Evolutionary conservation across 1,140 invertebrate genomes (phyloP), one percentile per base, ranked within the genome.

Genomic region (Drosophila insularis): DNA sequence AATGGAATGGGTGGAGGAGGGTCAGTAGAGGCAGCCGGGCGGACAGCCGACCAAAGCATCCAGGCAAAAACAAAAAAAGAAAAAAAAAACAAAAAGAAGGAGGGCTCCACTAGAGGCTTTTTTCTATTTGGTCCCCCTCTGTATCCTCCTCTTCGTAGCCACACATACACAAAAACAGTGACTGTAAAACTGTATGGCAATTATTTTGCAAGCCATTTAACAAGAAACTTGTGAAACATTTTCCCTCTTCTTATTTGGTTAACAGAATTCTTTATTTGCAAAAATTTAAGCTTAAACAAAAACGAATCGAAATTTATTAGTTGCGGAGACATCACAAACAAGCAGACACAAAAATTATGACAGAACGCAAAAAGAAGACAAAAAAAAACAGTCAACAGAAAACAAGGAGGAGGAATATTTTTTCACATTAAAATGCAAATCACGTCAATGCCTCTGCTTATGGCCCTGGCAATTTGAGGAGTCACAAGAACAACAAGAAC

Each of bases 391-490:
- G 27, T 27, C 27, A 27, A 27, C 5, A 27, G 5, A 27, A 27
- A 6, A 27, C 27, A 27, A 27, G 27, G 8, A 60, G 8, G 35
- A 37, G 35, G 19, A 27, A 56, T 55, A 64, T 67, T 56, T 78
- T 74, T 68, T 68, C 78, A 50, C 81, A 85, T 86, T 89, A 77
- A 86, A 87, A 86, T 86, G 82, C 82, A 86, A 86, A 86, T 86
- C 82, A 86, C 82, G 82, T 61, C 66, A 72, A 27, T 78, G 70
- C 58, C 71, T 56, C 71, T 56, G 68, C 54, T 53, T 68, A 58
- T 67, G 53, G 81, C 74, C 69, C 73, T 72, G 81, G 82, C 82
- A 87, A 87, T 86, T 69, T 71, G 63, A 86, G 58, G 55, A 61
- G 32, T 74, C n/a, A 35, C 66, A 60, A 76, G 61, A 76, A 62